Percentiles rank a stretch among this genome's conserved stretches.
Conservation (phyloP, 2,113 vertebrate genomes). For the Prochilodus magdalenae region DNA sequence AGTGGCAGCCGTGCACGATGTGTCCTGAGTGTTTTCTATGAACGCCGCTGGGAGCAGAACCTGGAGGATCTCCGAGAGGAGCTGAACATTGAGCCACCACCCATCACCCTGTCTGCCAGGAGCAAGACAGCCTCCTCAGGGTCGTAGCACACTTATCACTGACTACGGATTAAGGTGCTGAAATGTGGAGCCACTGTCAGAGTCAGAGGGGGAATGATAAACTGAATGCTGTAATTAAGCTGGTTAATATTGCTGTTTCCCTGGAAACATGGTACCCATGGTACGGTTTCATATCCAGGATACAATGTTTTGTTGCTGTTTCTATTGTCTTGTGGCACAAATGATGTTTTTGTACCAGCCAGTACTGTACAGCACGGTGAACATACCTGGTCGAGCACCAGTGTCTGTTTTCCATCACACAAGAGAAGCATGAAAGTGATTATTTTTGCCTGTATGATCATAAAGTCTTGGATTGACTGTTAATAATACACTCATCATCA, state of each 20-base stretch:
- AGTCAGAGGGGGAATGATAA: background rate
- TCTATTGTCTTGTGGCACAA: background rate
- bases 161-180: no score
- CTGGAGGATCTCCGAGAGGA: slow-evolving; percentile 84
- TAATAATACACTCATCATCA: no score
- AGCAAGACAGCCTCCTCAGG: slow-evolving; percentile 29
- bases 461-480: no score
- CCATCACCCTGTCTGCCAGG: slow-evolving; percentile 41
- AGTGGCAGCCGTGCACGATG: slow-evolving; percentile 79
- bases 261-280: no score
- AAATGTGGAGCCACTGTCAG: background rate
- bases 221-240: background rate
- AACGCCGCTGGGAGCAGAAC: slow-evolving; percentile 90
- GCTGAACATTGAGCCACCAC: slow-evolving; percentile 85
- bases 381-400: no score
- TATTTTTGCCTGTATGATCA: no score
- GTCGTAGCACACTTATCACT: background rate
- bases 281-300: no score
- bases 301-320: no score
- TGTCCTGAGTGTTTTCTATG: slow-evolving; percentile 88
- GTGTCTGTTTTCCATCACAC: no score
- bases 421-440: no score
- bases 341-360: background rate
- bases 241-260: no score
- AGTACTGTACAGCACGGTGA: background rate